A percentile compares a stretch with the other conserved stretches of the same genome.
Evolutionary conservation across 2,888 invertebrate genomes (phyloP).

Genomic region (Octonoba sinensis): DNA sequence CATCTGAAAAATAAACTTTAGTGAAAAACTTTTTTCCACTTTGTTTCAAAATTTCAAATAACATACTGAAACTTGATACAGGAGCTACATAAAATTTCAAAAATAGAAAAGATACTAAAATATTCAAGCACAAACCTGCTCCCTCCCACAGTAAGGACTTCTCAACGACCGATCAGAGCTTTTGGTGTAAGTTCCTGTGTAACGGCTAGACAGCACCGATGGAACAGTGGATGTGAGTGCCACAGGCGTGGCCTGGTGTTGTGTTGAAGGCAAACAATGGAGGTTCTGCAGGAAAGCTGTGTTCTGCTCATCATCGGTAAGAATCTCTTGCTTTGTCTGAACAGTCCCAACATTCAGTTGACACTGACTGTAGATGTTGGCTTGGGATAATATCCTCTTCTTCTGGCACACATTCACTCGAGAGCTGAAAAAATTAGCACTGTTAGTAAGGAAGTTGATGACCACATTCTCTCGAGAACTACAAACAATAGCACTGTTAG

Average conservation of each 20-base stretch:
- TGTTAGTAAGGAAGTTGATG: too few species aligned
- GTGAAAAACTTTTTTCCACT: too few species aligned
- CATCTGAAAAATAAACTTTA: too few species aligned
- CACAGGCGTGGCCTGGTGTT: conserved; percentile 23
- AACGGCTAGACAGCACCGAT: conserved; percentile 30
- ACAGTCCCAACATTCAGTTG: conserved; percentile 24
- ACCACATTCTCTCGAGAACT: conserved; percentile 66
- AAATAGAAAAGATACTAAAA: too few species aligned
- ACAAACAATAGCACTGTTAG: conserved; percentile 18
- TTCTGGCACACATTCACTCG: conserved; percentile 76
- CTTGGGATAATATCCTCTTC: conserved; percentile 88
- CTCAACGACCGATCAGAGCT: conserved; percentile 41
- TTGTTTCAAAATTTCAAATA: too few species aligned
- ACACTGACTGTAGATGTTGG: conserved; percentile 76
- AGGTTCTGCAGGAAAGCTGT: conserved; percentile 6
- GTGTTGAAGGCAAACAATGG: conserved; percentile 15
- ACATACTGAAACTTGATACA: too few species aligned
- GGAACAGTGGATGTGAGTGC: conserved; percentile 38
- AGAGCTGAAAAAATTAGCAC: conserved; percentile 65
- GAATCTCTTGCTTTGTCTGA: conserved; percentile 62
- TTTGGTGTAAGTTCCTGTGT: conserved; percentile 35
- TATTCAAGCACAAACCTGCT: conserved; percentile 22
- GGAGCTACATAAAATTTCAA: too few species aligned
- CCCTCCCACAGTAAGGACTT: conserved; percentile 51
- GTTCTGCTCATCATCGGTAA: conserved; percentile 48